Evolutionary conservation across 64 coral and sea anemone species (phyloP).

Genomic region (Montipora capricornis): DNA sequence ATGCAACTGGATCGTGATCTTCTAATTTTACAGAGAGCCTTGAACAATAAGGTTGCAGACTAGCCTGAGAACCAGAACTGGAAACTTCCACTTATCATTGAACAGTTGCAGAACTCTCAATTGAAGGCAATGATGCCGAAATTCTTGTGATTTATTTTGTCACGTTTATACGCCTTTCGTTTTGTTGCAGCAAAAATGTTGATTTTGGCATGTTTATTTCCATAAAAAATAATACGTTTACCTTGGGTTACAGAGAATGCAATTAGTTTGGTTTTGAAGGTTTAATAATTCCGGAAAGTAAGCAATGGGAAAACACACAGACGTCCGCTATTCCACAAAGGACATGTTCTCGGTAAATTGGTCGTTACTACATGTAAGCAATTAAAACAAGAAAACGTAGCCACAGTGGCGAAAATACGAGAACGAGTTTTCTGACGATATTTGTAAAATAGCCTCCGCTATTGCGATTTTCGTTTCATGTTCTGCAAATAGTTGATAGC

Average conservation of each 20-base stretch:
- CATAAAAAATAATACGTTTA: neutral
- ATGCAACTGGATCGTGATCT: slow-evolving; percentile 21
- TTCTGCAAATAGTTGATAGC: neutral
- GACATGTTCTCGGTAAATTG: neutral
- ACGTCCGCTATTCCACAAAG: neutral
- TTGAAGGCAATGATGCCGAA: slow-evolving; percentile 24
- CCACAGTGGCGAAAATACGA: slow-evolving; percentile 14
- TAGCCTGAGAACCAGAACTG: slow-evolving; percentile 24
- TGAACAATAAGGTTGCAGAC: slow-evolving; percentile 37
- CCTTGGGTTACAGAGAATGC: neutral
- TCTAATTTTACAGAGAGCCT: slow-evolving; percentile 36
- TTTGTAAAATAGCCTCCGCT: neutral
- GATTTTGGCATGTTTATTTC: neutral
- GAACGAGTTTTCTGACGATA: neutral
- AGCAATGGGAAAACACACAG: slow-evolving; percentile 10
- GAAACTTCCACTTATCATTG: slow-evolving; percentile 30
- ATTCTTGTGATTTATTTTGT: neutral
- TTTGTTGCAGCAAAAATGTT: neutral
- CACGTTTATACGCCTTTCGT: neutral
- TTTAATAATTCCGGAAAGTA: slow-evolving; percentile 6
- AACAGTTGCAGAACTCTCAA: slow-evolving; percentile 22
- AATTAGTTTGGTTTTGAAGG: slow-evolving; percentile 4
- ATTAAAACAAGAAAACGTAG: slow-evolving; percentile 22
- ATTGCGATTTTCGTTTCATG: neutral
- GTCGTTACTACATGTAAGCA: neutral